These are phyloP conservation scores for Frankliniella intonsa DNA, from an alignment of 2,888 invertebrate species.

Conservation along the genomic window DNA sequence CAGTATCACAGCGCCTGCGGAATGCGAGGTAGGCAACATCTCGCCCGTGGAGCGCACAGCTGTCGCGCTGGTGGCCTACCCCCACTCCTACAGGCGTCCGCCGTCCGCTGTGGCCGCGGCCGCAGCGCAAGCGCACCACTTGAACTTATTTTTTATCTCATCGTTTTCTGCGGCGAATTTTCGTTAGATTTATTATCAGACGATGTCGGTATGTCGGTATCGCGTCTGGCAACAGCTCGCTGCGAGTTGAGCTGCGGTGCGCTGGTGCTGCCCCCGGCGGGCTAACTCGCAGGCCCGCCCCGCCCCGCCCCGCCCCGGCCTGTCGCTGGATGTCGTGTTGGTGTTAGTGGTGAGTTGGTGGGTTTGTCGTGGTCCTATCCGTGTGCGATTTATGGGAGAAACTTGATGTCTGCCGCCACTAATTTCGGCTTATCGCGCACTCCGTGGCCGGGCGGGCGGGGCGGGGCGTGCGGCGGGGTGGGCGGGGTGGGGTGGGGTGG, in stretches of 20 bases:
- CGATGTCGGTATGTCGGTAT: not conserved
- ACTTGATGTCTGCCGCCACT: slow-evolving; percentile 16
- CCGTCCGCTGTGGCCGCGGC: too few relatives aligned
- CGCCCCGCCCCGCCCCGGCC: not conserved
- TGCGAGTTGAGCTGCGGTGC: not conserved
- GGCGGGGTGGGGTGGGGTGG: not conserved
- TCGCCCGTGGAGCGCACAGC: too few relatives aligned
- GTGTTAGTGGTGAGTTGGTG: not conserved
- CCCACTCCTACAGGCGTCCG: too few relatives aligned
- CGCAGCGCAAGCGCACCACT: too few relatives aligned
- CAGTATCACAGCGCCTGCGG: too few relatives aligned
- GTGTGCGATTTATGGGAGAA: slow-evolving; percentile 18
- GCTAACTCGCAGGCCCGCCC: not conserved
- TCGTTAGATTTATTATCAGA: not conserved
- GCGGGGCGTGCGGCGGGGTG: not conserved
- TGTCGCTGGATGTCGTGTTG: not conserved
- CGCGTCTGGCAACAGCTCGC: not conserved
- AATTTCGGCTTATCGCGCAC: slow-evolving; percentile 19
- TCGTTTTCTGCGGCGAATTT: not conserved
- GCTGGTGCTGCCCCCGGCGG: not conserved
- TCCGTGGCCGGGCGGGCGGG: not conserved
- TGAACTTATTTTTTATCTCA: not conserved
- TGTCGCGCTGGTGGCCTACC: too few relatives aligned
- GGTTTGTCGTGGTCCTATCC: slow-evolving; percentile 15
- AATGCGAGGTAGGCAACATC: too few relatives aligned